These are phyloP conservation scores for Vicugna pacos DNA, from an alignment of 2,113 vertebrate genomes.

Conservation along the genomic window DNA sequence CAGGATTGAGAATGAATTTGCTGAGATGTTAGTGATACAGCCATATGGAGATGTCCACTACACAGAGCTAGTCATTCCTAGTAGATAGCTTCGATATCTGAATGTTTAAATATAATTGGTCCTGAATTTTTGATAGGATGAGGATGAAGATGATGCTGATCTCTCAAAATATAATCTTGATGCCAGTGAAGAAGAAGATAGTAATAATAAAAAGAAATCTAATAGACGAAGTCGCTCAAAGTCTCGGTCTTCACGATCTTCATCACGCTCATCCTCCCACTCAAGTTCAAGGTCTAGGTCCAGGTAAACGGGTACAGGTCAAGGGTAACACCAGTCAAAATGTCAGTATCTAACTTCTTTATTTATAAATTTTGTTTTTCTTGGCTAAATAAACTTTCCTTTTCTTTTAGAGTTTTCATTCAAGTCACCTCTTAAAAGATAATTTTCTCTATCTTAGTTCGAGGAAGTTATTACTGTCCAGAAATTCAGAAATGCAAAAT, in stretches of 20 bases:
- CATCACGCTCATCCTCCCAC: conserved; percentile 94
- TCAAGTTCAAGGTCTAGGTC: conserved; percentile 99
- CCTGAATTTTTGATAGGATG: conserved; percentile 88
- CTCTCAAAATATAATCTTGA: conserved; percentile 98
- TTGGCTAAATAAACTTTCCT: conserved; percentile 76
- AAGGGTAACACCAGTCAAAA: conserved; percentile 99
- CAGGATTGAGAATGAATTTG: conserved; percentile 28
- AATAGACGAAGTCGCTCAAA: conserved; percentile 92
- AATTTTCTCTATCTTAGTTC: conserved; percentile 31
- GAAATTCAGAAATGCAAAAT: conserved; percentile 32
- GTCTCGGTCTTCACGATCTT: conserved; percentile 95
- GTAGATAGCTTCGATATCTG: neutral
- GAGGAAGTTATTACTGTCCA: conserved; percentile 3
- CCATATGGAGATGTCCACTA: neutral
- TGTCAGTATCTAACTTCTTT: conserved; percentile 99
- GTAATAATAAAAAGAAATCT: conserved; percentile 87
- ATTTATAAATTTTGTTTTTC: conserved; percentile 86
- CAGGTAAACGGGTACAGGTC: conserved; percentile 99
- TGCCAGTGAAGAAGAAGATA: conserved; percentile 94
- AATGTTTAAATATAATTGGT: conserved; percentile 6
- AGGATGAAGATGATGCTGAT: conserved; percentile 94
- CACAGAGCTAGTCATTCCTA: neutral
- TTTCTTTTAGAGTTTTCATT: conserved; percentile 58
- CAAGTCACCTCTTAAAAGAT: conserved; percentile 43
- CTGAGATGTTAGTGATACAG: neutral